Base-by-base conservation (phyloP, 1,140 invertebrate genomes). In the Anastatus disparis region DNA sequence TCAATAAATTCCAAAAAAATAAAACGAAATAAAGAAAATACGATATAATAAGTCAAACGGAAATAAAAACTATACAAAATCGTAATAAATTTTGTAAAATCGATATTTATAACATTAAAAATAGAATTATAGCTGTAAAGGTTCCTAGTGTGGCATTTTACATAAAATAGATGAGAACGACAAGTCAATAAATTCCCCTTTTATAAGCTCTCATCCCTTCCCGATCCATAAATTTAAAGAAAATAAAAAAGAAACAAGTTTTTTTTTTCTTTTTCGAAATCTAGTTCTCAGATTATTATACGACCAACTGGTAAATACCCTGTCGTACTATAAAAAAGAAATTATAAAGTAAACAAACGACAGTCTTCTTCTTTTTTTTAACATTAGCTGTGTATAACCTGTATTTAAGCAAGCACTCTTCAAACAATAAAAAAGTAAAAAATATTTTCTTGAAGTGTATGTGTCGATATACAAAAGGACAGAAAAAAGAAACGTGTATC, bases 91-190 rank as follows among this genome's bases (percentile, higher is more conserved):
- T 31, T 55, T n/a, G n/a, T n/a, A n/a, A n/a, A n/a, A n/a, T n/a
- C n/a, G n/a, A n/a, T n/a, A n/a, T n/a, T n/a, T n/a, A n/a, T n/a
- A n/a, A n/a, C n/a, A n/a, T n/a, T n/a, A n/a, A n/a, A 42, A 53
- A 69, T 53, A 20, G 20, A 26, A 58, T 71, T 71, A 58, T 26
- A 13, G 48, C 22, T 2, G 55, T n/a, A n/a, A 20, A 63, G 68
- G 15, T n/a, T n/a, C n/a, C 44, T 26, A n/a, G 52, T 15, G 61
- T 20, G 38, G 50, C n/a, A 15, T 40, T 17, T 17, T 46, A 31
- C 24, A 12, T 53, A 65, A 56, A 59, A 58, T 50, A 65, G 69
- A 53, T 38, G 61, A 64, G 61, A 59, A 71, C 53, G 55, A 65
- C 50, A 26, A 50, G 38, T 40, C 69, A 20, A 71, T 71, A 65